Evolutionary conservation across 2,113 vertebrate species (phyloP), one percentile per base, ranked within the genome.

Genomic region (Melospiza melodia): DNA sequence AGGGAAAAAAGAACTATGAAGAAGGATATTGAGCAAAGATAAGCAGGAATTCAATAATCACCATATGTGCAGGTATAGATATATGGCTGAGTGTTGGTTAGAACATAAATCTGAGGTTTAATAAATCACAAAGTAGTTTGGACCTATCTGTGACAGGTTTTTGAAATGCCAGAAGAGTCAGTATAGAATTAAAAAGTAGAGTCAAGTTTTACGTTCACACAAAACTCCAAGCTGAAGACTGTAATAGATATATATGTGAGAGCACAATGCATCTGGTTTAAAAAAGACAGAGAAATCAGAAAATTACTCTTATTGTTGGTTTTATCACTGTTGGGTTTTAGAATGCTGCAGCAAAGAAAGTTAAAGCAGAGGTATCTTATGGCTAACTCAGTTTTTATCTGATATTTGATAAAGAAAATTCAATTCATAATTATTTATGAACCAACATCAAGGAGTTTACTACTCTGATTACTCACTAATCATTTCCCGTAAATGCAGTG

Each of bases 381-480:
- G 65, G 78, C 30, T 37, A 91, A 73, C 46, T 84, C 43, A 14
- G 75, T 71, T 90, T 94, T 95, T 93, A 55, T 52, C 66, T 82
- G 81, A 91, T 87, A 83, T 37, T 23, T 80, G 90, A 94, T 84
- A 95, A 48, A 90, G 31, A 95, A 92, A 92, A 96, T 86, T 92
- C 96, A 94, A 96, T 96, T 97, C 95, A 62, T 97, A 96, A 81
- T 96, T 97, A 97, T 97, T 98, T 98, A 98, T 97, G 97, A 97
- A 97, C 97, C 80, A 73, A 89, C 97, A 98, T 97, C 93, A 97
- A 94, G 84, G 86, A 94, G 95, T 98, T 98, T 97, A 98, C 98
- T 98, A 96, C 96, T 95, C 91, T 97, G 97, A 98, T 98, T 98
- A 98, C 97, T 96, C 97, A 97, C 98, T 98, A 98, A 99, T 99